These are phyloP conservation scores for Ormyrus pomaceus DNA, from an alignment of 2,888 invertebrate species.

Conservation along the genomic window DNA sequence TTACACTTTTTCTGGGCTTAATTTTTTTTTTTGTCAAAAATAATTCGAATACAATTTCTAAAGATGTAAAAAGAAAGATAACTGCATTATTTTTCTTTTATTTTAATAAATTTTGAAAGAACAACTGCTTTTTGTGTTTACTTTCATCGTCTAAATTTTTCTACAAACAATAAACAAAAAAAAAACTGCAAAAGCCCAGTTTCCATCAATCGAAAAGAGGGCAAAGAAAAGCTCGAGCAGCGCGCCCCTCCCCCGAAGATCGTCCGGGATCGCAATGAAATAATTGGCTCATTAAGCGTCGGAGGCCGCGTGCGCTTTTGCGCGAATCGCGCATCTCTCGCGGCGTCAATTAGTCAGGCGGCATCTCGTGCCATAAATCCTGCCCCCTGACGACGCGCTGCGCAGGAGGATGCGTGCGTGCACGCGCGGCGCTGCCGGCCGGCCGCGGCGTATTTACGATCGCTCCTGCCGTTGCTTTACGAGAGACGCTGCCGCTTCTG, in stretches of 20 bases:
- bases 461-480: not conserved
- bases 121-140: too few relatives aligned
- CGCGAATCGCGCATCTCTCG: slow-evolving; percentile 63
- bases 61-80: too few relatives aligned
- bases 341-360: slow-evolving; percentile 69
- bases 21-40: not conserved
- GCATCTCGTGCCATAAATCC: slow-evolving; percentile 65
- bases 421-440: not conserved
- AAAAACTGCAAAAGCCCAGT: too few relatives aligned
- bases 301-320: slow-evolving; percentile 40
- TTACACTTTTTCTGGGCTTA: too few relatives aligned
- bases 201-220: too few relatives aligned
- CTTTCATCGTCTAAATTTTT: too few relatives aligned
- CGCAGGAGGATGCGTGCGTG: slow-evolving; percentile 1
- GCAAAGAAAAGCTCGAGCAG: too few relatives aligned
- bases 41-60: not conserved
- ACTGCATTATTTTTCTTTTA: too few relatives aligned
- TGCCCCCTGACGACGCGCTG: not conserved
- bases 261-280: slow-evolving; percentile 62
- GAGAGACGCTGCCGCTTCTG: not conserved
- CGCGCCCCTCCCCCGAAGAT: too few relatives aligned
- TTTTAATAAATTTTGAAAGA: too few relatives aligned
- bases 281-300: slow-evolving; percentile 68
- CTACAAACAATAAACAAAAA: too few relatives aligned
- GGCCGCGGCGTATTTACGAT: slow-evolving; percentile 26